These are phyloP conservation scores for Atractosteus spatula DNA, from an alignment of 2,113 vertebrate genomes.

Conservation along the genomic window DNA sequence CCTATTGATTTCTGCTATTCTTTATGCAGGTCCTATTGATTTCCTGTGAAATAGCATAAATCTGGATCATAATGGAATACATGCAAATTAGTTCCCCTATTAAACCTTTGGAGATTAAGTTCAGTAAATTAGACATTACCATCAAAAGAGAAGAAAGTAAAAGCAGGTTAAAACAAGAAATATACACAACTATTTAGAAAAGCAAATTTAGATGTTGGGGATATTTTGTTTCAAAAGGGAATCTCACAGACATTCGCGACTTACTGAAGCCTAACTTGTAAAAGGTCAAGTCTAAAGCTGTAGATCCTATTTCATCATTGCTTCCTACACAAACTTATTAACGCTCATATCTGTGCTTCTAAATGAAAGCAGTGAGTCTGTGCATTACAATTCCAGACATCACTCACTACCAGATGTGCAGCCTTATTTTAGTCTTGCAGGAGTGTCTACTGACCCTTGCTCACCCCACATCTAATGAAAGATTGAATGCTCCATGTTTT, in stretches of 20 bases:
- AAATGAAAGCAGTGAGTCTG: slow-evolving; percentile 59
- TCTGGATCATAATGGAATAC: slow-evolving; percentile 33
- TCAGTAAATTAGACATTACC: neutral
- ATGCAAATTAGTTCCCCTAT: slow-evolving; percentile 38
- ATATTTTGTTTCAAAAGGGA: too few species aligned
- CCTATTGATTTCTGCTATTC: slow-evolving; percentile 22
- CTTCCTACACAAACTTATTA: slow-evolving; percentile 54
- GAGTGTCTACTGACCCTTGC: slow-evolving; percentile 73
- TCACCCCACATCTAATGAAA: slow-evolving; percentile 79
- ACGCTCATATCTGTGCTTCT: slow-evolving; percentile 52
- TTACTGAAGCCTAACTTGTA: slow-evolving; percentile 51
- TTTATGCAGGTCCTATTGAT: slow-evolving; percentile 24
- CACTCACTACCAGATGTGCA: slow-evolving; percentile 72
- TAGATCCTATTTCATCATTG: slow-evolving; percentile 68
- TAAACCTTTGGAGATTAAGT: neutral
- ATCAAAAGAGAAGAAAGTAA: neutral
- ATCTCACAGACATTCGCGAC: slow-evolving; percentile 36
- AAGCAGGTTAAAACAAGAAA: neutral
- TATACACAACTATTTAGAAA: neutral
- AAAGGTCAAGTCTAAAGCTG: slow-evolving; percentile 71
- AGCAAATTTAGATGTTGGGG: neutral
- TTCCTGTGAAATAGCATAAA: slow-evolving; percentile 28
- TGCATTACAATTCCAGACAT: slow-evolving; percentile 75
- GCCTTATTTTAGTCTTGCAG: slow-evolving; percentile 68
- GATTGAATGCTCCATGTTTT: slow-evolving; percentile 69